phyloP scores from a whole-genome alignment of 2,888 invertebrate species.

The Diarsia dahlii region DNA sequence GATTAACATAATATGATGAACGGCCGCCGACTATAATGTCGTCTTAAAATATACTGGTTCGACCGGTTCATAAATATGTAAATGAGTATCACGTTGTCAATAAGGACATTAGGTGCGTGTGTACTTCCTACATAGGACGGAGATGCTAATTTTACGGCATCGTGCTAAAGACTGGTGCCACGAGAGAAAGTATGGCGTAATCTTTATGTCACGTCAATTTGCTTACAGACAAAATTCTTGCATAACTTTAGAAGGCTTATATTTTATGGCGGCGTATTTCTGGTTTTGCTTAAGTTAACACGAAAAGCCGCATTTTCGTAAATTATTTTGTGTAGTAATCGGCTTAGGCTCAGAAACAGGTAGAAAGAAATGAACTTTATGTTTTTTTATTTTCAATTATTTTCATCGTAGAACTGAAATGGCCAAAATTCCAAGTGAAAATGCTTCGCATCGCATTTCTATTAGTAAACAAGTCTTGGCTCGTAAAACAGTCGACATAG shows the following conservation, averaged over 20 bases:
- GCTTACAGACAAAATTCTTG: slow-evolving; percentile 10
- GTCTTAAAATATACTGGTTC: slow-evolving; percentile 35
- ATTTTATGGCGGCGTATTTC: neutral
- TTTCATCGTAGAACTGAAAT: neutral
- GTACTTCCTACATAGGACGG: slow-evolving; percentile 29
- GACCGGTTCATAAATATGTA: slow-evolving; percentile 31
- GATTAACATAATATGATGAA: slow-evolving; percentile 21
- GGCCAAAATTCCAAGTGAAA: neutral
- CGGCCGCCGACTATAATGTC: slow-evolving; percentile 7
- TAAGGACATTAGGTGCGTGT: slow-evolving; percentile 5
- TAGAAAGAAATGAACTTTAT: neutral
- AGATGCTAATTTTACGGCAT: slow-evolving; percentile 26
- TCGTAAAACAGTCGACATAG: slow-evolving; percentile 7
- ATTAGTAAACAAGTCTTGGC: slow-evolving; percentile 11
- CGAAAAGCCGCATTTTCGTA: neutral
- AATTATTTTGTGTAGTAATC: neutral
- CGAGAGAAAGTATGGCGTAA: slow-evolving; percentile 29
- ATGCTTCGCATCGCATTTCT: neutral
- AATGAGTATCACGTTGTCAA: slow-evolving; percentile 24
- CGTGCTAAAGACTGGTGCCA: neutral
- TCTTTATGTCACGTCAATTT: slow-evolving; percentile 23
- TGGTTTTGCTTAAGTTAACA: neutral
- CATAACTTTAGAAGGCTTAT: neutral
- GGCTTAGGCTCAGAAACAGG: neutral
- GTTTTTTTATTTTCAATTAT: neutral